Base-by-base conservation (phyloP, 2,113 vertebrate species). In the Trematomus loennbergii region DNA sequence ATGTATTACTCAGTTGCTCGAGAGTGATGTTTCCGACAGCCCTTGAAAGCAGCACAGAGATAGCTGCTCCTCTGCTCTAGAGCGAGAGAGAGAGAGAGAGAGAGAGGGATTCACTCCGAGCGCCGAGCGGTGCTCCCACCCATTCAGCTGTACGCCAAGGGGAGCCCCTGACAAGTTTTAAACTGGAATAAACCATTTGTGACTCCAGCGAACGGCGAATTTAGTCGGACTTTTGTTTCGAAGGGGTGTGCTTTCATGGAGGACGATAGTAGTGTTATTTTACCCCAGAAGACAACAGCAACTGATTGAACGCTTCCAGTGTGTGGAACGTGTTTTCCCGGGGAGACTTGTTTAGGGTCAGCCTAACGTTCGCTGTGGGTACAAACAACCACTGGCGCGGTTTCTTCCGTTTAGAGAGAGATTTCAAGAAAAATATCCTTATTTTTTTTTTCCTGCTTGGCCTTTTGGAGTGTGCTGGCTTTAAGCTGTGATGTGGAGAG, bases 401-500 rank as follows among this genome's bases (percentile, higher is more conserved):
- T 83, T 75, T 65, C 13, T 50, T 11, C 72, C 3, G 60, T 4
- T n/a, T 1, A 75, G 71, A 60, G 48, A 49, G 43, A 50, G 2
- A 48, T 16, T 25, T 17, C 1, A 3, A 33, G 18, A 45, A 12
- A 49, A 36, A 82, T 45, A 57, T 49, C 10, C 5, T 15, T 9
- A 12, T 12, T 55, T 57, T 57, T 61, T 61, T 78, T 49, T 64
- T 1, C 36, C 36, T 29, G 64, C 45, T 60, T 45, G 75, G 6
- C 48, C 75, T 29, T 60, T 73, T 4, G 33, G 70, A 12, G 52
- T 36, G 7, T 17, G 65, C 43, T n/a, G 62, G 81, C 17, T 10
- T 20, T 43, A 8, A 74, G 79, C 79, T 65, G 85, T 33, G 83
- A 90, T 89, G 92, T 86, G 62, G 71, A 84, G 72, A 15, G 69